phyloP scores from a whole-genome alignment of 2,113 vertebrate species.

The Chelonoidis abingdonii region DNA sequence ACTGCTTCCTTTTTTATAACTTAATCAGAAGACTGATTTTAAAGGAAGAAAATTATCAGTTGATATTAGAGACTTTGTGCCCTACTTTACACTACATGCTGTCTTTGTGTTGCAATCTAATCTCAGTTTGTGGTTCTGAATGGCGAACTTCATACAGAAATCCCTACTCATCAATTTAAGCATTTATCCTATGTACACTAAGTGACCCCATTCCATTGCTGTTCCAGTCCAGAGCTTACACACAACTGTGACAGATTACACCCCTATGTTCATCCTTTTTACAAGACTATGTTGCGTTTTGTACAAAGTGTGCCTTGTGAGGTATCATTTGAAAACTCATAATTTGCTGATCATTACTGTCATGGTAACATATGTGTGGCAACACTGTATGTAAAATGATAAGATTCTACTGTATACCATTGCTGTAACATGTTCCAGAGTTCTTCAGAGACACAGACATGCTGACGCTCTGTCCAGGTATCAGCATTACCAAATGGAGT shows the following conservation, averaged over 20 bases:
- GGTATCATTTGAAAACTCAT: no score
- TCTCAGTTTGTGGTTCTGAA: background rate
- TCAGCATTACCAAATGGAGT: no score
- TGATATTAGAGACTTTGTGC: background rate
- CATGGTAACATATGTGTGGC: no score
- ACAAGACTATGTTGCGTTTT: no score
- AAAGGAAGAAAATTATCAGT: background rate
- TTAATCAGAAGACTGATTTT: background rate
- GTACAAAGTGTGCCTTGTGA: no score
- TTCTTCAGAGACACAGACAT: no score
- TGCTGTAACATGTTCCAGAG: no score
- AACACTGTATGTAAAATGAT: no score
- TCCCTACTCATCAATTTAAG: background rate
- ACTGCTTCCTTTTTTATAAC: background rate
- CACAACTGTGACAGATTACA: rapidly evolving
- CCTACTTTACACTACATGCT: background rate
- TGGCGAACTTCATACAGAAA: background rate
- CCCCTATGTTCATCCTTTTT: no score
- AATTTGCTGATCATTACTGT: no score
- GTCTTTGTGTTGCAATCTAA: background rate
- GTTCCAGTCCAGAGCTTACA: background rate
- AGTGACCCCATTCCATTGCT: background rate
- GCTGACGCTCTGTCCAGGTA: no score
- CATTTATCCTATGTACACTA: background rate
- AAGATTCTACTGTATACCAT: no score